These are phyloP conservation scores for Pseudomyrmex flavicornis DNA, from an alignment of 1,140 invertebrate species.

Conservation along the genomic window DNA sequence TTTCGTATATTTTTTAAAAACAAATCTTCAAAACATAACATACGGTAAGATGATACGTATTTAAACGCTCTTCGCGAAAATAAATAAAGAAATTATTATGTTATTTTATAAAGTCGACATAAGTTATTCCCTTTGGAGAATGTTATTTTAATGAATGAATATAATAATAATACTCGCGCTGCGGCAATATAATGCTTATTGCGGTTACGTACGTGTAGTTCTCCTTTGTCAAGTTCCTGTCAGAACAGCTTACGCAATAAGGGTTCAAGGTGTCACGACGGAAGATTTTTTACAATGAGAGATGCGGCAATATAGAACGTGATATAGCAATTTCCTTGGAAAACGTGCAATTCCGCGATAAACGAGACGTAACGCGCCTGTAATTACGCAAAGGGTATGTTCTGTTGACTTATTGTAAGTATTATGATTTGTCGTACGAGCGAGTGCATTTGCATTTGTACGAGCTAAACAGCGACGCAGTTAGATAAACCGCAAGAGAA, in stretches of 20 bases:
- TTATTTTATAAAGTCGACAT: slow-evolving; percentile 3
- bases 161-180: not conserved
- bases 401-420: slow-evolving; percentile 70
- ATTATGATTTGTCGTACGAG: slow-evolving; percentile 66
- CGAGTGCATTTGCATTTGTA: slow-evolving; percentile 61
- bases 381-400: slow-evolving; percentile 54
- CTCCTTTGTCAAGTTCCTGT: slow-evolving; percentile 2
- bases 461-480: slow-evolving; percentile 36
- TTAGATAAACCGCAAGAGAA: slow-evolving; percentile 38
- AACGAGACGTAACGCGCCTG: slow-evolving; percentile 64
- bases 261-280: slow-evolving; percentile 27
- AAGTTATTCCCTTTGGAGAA: not conserved
- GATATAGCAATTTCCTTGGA: slow-evolving; percentile 46
- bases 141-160: not conserved
- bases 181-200: not conserved
- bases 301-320: slow-evolving; percentile 16
- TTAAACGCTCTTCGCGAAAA: not conserved
- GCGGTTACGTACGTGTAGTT: slow-evolving; percentile 3
- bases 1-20: not conserved
- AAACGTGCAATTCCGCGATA: slow-evolving; percentile 69
- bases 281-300: slow-evolving; percentile 54
- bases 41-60: not conserved
- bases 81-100: slow-evolving; percentile 1
- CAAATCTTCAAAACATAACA: not conserved
- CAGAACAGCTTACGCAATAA: slow-evolving; percentile 29